phyloP scores from a whole-genome alignment of 2,888 invertebrate species.

The Punctoribates punctum region DNA sequence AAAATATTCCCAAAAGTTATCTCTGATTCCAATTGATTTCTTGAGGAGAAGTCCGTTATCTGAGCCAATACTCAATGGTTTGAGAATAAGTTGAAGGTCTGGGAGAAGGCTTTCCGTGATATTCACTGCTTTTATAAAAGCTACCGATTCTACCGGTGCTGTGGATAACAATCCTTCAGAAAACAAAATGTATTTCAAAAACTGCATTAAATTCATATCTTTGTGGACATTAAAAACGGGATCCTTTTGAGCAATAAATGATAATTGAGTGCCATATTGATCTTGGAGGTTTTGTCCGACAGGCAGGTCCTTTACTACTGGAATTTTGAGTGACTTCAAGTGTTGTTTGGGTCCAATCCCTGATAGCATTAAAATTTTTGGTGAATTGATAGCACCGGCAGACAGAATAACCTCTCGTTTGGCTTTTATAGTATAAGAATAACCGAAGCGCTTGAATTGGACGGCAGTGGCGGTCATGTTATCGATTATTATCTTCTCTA shows the following conservation, averaged over 20 bases:
- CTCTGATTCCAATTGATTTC: background rate
- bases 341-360: constrained; percentile 53
- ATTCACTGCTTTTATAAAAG: background rate
- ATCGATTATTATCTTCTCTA: constrained; percentile 62
- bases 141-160: background rate
- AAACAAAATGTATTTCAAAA: background rate
- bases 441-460: constrained; percentile 46
- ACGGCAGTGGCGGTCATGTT: constrained; percentile 65
- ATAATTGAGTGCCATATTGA: constrained; percentile 52
- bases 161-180: background rate
- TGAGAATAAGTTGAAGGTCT: background rate
- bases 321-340: constrained; percentile 53
- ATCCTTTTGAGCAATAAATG: background rate
- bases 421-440: constrained; percentile 51
- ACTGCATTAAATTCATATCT: background rate
- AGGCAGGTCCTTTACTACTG: constrained; percentile 56
- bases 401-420: constrained; percentile 47
- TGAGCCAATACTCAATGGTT: background rate
- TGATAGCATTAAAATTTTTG: constrained; percentile 52
- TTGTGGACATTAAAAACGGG: background rate
- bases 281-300: constrained; percentile 59
- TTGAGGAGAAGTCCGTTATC: background rate
- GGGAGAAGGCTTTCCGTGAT: background rate
- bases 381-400: constrained; percentile 53
- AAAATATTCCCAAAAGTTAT: background rate